Evolutionary conservation across 2,888 invertebrate species (phyloP).

Genomic region (Eristalis pertinax): DNA sequence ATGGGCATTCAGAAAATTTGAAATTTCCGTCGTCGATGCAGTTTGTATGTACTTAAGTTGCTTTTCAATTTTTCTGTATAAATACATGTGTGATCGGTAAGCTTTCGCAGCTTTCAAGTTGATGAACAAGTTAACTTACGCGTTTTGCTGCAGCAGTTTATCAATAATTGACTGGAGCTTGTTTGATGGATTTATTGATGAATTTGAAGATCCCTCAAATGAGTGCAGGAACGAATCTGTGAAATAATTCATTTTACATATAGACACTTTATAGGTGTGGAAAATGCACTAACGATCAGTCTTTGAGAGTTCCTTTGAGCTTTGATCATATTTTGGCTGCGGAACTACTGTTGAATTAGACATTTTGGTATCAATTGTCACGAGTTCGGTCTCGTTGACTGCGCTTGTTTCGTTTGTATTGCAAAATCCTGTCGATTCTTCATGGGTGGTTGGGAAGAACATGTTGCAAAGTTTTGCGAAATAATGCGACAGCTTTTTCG

Average conservation of each 20-base stretch:
- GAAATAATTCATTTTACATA: not conserved
- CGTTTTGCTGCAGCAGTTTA: constrained; percentile 77
- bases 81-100: not conserved
- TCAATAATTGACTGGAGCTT: constrained; percentile 79
- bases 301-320: constrained; percentile 36
- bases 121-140: constrained; percentile 74
- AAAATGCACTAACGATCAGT: constrained; percentile 40
- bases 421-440: constrained; percentile 77
- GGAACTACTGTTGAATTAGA: constrained; percentile 42
- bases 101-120: constrained; percentile 7
- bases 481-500: constrained; percentile 77
- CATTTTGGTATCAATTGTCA: constrained; percentile 69
- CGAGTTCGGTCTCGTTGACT: constrained; percentile 74
- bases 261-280: not conserved
- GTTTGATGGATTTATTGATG: constrained; percentile 75
- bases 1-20: constrained; percentile 78
- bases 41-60: constrained; percentile 76
- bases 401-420: constrained; percentile 75
- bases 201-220: constrained; percentile 74
- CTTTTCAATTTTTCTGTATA: constrained; percentile 77
- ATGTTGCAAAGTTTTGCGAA: constrained; percentile 77
- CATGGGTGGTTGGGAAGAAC: constrained; percentile 74
- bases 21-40: constrained; percentile 76
- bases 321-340: constrained; percentile 41
- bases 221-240: constrained; percentile 70